Conservation (phyloP, 2,888 invertebrate genomes). For the Synergus gifuensis region DNA sequence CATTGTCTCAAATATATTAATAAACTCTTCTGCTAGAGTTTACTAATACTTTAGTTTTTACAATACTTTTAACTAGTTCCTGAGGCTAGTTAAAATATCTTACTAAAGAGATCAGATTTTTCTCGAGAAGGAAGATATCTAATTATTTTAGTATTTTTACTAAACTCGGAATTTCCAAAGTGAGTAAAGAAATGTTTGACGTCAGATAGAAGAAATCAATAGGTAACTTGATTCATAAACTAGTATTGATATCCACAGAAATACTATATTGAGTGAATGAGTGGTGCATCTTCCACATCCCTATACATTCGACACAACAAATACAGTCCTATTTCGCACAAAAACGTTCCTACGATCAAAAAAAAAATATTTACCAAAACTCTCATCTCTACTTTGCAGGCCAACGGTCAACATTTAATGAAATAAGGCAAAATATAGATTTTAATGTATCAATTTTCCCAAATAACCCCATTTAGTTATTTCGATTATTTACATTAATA, state of each 20-base stretch:
- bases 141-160: constrained; percentile 7
- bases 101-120: not conserved
- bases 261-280: constrained; percentile 46
- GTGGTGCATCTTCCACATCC: constrained; percentile 14
- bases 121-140: not conserved
- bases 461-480: not conserved
- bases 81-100: not conserved
- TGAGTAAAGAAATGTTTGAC: constrained; percentile 12
- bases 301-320: constrained; percentile 40
- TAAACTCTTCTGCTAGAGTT: not conserved
- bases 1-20: not conserved
- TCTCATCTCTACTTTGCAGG: constrained; percentile 23
- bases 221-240: constrained; percentile 58
- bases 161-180: not conserved
- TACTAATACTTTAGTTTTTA: not conserved
- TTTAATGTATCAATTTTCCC: not conserved
- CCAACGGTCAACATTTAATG: not conserved
- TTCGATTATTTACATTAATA: not conserved
- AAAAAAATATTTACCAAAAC: constrained; percentile 36
- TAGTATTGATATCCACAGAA: constrained; percentile 58
- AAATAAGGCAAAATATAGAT: not conserved
- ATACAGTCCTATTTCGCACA: constrained; percentile 43
- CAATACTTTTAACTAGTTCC: not conserved
- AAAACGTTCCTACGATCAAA: constrained; percentile 21
- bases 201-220: constrained; percentile 34